These are phyloP conservation scores for Empis livida DNA, from an alignment of 2,888 invertebrate species.

Conservation along the genomic window DNA sequence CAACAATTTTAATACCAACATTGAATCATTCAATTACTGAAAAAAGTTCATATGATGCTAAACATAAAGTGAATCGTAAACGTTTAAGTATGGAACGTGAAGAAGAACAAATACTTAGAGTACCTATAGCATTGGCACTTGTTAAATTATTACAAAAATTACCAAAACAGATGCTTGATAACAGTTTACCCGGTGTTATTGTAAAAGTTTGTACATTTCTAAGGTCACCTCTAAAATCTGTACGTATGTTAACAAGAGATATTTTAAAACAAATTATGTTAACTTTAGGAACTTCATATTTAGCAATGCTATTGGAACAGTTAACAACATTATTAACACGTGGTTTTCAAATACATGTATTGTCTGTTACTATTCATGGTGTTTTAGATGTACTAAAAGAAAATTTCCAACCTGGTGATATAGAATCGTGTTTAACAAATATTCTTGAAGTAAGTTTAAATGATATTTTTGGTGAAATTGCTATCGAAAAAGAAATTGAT, in stretches of 20 bases:
- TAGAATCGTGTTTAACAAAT: slow-evolving; percentile 64
- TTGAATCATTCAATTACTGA: slow-evolving; percentile 58
- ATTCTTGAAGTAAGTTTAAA: slow-evolving; percentile 73
- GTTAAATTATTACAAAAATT: slow-evolving; percentile 82
- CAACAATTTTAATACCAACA: slow-evolving; percentile 62
- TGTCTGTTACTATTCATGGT: slow-evolving; percentile 77
- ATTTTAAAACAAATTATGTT: slow-evolving; percentile 86
- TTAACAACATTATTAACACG: slow-evolving; percentile 65
- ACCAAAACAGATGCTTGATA: slow-evolving; percentile 59
- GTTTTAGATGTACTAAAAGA: slow-evolving; percentile 61
- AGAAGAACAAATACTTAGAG: slow-evolving; percentile 75
- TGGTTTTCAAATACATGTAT: slow-evolving; percentile 89
- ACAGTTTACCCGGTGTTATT: slow-evolving; percentile 70
- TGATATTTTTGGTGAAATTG: slow-evolving; percentile 76
- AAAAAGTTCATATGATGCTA: slow-evolving; percentile 56
- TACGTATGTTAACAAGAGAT: slow-evolving; percentile 71
- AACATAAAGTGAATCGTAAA: slow-evolving; percentile 66
- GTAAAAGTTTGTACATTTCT: slow-evolving; percentile 84
- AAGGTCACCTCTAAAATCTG: slow-evolving; percentile 76
- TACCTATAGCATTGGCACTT: slow-evolving; percentile 85
- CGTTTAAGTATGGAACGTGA: slow-evolving; percentile 60
- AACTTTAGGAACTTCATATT: slow-evolving; percentile 69
- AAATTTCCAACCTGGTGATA: slow-evolving; percentile 57
- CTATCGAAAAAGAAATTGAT: slow-evolving; percentile 85
- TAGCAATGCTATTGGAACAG: slow-evolving; percentile 65